phyloP scores from a whole-genome alignment of 2,888 invertebrate genomes.

The Drosophila multiciliata region DNA sequence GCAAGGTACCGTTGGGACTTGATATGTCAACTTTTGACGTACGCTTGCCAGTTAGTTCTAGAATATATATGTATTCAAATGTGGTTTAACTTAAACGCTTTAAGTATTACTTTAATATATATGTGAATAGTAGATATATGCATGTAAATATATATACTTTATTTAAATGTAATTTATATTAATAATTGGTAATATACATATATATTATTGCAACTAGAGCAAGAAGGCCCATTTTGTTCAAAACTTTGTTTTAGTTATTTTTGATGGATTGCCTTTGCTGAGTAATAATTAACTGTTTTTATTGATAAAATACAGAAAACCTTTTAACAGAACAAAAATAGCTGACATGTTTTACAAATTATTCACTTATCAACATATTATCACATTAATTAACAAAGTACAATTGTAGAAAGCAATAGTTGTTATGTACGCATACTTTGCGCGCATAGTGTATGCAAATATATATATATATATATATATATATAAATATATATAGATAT shows the following conservation, averaged over 20 bases:
- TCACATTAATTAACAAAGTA: background rate
- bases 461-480: background rate
- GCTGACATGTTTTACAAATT: background rate
- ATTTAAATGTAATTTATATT: background rate
- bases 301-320: background rate
- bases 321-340: background rate
- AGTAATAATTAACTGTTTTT: background rate
- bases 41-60: constrained; percentile 2
- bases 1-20: constrained; percentile 47
- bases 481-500: background rate
- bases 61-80: background rate
- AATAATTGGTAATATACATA: background rate
- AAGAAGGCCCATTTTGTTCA: no score
- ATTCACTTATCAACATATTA: background rate
- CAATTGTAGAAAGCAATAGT: background rate
- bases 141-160: background rate
- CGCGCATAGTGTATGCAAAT: background rate
- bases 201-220: no score
- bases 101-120: background rate
- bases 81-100: background rate
- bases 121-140: background rate
- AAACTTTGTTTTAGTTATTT: background rate
- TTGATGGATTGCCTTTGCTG: background rate
- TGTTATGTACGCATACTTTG: constrained; percentile 2
- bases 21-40: constrained; percentile 28